Evolutionary conservation across 2,797 vertebrate genomes (phyloP).

Genomic region (Danio aesculapii): DNA sequence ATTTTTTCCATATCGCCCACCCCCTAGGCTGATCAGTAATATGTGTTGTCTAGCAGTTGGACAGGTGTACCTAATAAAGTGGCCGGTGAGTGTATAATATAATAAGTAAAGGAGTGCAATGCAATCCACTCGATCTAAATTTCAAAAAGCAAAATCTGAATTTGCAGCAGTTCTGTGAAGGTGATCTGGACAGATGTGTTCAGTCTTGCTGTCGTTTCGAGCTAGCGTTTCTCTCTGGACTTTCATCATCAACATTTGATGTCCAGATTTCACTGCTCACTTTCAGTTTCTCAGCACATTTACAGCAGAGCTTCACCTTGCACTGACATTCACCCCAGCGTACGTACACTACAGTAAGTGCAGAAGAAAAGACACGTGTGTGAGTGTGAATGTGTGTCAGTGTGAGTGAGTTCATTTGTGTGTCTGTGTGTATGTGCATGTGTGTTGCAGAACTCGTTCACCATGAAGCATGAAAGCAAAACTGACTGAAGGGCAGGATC

Average conservation of each 20-base stretch:
- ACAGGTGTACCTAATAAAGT: too few species aligned
- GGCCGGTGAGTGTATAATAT: too few species aligned
- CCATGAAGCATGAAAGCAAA: too few species aligned
- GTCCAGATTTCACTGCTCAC: background rate
- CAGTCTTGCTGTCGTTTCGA: background rate
- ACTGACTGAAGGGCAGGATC: too few species aligned
- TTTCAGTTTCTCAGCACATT: background rate
- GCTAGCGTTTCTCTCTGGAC: background rate
- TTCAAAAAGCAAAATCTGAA: too few species aligned
- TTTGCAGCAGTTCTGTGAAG: background rate
- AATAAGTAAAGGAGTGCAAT: background rate
- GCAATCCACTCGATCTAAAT: background rate
- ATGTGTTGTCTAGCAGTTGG: too few species aligned
- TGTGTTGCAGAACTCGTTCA: too few species aligned
- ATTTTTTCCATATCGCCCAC: too few species aligned
- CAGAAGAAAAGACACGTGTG: background rate
- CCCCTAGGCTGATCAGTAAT: too few species aligned
- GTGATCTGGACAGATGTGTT: constrained; percentile 6
- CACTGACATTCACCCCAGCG: background rate
- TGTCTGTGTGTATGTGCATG: background rate
- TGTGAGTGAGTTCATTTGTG: background rate
- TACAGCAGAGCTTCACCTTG: background rate
- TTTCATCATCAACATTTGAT: background rate
- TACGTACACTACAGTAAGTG: background rate
- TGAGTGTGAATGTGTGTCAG: background rate